Base-by-base conservation (phyloP, 2,113 vertebrate species). In the Peromyscus californicus region DNA sequence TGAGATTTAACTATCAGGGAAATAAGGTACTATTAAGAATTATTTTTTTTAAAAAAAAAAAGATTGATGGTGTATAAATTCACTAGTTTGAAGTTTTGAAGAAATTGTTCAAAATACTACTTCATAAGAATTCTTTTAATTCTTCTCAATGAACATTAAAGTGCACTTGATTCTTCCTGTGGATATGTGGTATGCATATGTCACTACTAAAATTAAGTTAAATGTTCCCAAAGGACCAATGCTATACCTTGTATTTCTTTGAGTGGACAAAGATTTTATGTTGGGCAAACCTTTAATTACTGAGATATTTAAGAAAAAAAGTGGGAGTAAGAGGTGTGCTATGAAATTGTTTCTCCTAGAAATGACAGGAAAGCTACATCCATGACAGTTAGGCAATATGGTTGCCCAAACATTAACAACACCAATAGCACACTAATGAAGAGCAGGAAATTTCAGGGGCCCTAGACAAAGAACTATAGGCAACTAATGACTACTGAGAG, bases 1-100 rank as follows among this genome's bases (percentile, higher is more conserved):
- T 99, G 98, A 98, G 99, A 95, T 99, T 99, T 99, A 99, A 99
- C 98, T 99, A 99, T 97, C 99, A 99, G 98, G 99, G 99, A 97
- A 99, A 99, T 98, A 99, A 99, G 99, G 99, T 11, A 89, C 22
- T 80, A 79, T 83, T 42, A 45, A 96, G 61, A 91, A 96, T 92
- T 84, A 65, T 96, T 24, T 19, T 39, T 31, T 83, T 83, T 82
- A n/a, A n/a, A n/a, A n/a, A n/a, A n/a, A n/a, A 89, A 69, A 84
- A 5, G 7, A 24, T 93, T 94, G 31, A 51, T 94, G 89, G 5
- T 90, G 85, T 88, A 29, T 88, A 76, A 88, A n/a, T 69, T 83
- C 19, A 83, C 54, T 92, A 42, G 22, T 69, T 89, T 90, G 48
- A n/a, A 24, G 84, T 93, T 96, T 82, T 92, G 36, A 94, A 91